A percentile compares a stretch with the other conserved stretches of the same genome.
These are phyloP conservation scores for Ptilonorhynchus violaceus DNA, from an alignment of 2,113 vertebrate genomes.

Conservation along the genomic window DNA sequence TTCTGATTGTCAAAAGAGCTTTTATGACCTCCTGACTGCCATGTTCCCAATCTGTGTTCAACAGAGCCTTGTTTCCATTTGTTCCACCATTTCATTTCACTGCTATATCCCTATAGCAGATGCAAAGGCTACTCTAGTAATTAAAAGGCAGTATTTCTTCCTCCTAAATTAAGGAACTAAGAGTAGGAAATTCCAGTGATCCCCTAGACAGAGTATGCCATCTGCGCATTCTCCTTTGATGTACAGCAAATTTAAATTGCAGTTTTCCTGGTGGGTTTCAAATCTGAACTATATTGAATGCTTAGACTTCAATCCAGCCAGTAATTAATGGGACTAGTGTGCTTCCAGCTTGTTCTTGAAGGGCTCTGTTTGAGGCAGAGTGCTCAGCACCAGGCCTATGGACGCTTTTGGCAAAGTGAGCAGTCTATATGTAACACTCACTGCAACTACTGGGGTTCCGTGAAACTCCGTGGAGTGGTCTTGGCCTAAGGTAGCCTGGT, in stretches of 20 bases:
- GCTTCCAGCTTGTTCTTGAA: background rate
- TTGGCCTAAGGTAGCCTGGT: background rate
- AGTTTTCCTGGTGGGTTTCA: background rate
- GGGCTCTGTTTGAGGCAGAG: background rate
- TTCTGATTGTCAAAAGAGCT: background rate
- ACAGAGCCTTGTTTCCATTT: background rate
- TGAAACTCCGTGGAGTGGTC: background rate
- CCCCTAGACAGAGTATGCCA: background rate
- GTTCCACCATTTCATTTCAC: background rate
- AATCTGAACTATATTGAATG: background rate
- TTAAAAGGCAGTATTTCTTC: background rate
- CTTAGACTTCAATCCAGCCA: background rate
- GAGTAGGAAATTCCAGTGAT: background rate
- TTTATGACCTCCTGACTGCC: background rate
- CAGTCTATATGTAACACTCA: background rate
- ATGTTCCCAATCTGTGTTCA: background rate
- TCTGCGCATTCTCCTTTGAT: background rate
- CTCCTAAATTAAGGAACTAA: background rate
- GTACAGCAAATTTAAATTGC: background rate
- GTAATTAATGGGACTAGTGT: background rate
- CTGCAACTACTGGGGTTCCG: background rate
- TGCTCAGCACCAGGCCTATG: background rate
- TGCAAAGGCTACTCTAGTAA: background rate
- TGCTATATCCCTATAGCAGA: background rate
- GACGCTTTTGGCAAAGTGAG: background rate